phyloP scores from a whole-genome alignment of 2,888 invertebrate genomes.

The Spialia ferax region DNA sequence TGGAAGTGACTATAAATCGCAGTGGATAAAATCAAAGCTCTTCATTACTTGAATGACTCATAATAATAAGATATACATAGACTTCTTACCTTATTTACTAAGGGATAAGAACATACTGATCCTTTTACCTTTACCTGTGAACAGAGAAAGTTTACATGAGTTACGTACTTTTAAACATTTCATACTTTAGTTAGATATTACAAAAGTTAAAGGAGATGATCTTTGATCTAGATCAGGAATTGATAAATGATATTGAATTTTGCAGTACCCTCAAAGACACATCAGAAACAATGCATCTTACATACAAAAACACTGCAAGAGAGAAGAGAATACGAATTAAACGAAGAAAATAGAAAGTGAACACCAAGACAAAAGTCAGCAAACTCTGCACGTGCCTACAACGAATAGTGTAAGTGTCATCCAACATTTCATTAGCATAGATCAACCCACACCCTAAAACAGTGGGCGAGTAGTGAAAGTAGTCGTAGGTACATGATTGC shows the following conservation, averaged over 20 bases:
- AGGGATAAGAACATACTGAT: not conserved
- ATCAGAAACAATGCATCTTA: not conserved
- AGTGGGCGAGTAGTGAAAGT: slow-evolving; percentile 77
- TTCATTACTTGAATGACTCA: not conserved
- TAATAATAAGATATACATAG: not conserved
- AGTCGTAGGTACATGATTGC: slow-evolving; percentile 44
- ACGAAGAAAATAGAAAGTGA: slow-evolving; percentile 26
- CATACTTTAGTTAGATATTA: not conserved
- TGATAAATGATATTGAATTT: not conserved
- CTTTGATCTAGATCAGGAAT: not conserved
- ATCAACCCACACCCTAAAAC: slow-evolving; percentile 57
- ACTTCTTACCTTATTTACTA: slow-evolving; percentile 17
- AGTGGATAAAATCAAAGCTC: not conserved
- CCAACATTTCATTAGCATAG: slow-evolving; percentile 26
- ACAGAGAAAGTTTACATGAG: slow-evolving; percentile 49
- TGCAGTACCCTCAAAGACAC: not conserved
- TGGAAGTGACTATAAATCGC: slow-evolving; percentile 5
- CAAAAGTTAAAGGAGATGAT: not conserved
- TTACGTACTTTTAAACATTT: not conserved
- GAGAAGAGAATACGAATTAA: not conserved
- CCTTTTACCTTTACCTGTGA: slow-evolving; percentile 79
- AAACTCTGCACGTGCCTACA: slow-evolving; percentile 14
- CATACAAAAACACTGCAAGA: not conserved
- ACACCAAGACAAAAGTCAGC: slow-evolving; percentile 15
- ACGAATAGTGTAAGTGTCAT: slow-evolving; percentile 12